Base-by-base conservation (phyloP, 2,113 vertebrate genomes). In the Lates calcarifer region DNA sequence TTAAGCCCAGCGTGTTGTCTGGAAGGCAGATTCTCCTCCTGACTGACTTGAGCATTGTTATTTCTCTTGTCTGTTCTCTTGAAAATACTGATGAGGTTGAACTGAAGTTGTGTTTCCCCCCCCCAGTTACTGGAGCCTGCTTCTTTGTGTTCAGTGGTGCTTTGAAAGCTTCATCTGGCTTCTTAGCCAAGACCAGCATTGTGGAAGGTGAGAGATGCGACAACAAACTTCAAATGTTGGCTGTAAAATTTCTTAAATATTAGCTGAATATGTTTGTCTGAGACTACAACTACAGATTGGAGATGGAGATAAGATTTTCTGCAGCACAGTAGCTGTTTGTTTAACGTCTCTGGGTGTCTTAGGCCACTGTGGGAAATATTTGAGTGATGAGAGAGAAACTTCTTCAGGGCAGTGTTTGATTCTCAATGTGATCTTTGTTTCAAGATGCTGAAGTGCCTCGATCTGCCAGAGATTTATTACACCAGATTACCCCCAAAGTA, bases 131-230 rank as follows among this genome's bases (percentile, higher is more conserved):
- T 51, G 98, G 98, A 83, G 97, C 98, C 91, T 98, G 97, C 90
- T 99, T 99, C 94, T 98, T 99, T 90, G 98, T 99, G 88, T 99
- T 99, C 95, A 99, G 98, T 45, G 98, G 98, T 7, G 97, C 98
- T 90, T 93, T 99, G 92, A 99, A 99, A 91, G 93, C 97, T 60
- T 98, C 98, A 62, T 98, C 97, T 3, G 98, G 98, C 76, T 99
- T 94, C 92, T 94, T 98, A 81, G 98, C 98, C 88, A 99, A 99
- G 92, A 98, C 98, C 90, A 99, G 98, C 94, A 99, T 99, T 29
- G 98, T 99, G 24, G 98, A 99, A 98, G 98, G 98, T 99, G 96
- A 95, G 84, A 79, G 58, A 24, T 43, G 68, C 33, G 37, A 68
- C 24, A 53, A 28, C 20, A 33, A 55, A 69, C 47, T 9, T 29